These are phyloP conservation scores for Vandiemenella viatica DNA, from an alignment of 2,888 invertebrate genomes.

Conservation along the genomic window DNA sequence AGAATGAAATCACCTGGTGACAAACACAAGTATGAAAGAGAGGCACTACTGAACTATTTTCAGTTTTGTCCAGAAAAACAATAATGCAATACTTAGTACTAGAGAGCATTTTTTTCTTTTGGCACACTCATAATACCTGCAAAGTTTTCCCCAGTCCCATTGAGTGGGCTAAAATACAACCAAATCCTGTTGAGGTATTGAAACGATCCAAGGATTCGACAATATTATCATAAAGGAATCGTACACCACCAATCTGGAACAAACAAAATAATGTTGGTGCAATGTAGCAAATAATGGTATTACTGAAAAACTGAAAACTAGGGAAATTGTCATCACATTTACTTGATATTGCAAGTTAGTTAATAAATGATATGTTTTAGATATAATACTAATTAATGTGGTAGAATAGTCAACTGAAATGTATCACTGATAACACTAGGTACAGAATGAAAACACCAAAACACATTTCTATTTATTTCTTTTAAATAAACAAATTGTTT, in stretches of 20 bases:
- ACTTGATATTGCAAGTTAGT: too few species aligned
- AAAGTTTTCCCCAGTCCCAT: slow-evolving; percentile 99
- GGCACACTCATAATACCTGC: slow-evolving; percentile 33
- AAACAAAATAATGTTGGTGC: slow-evolving; percentile 8
- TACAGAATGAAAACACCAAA: too few species aligned
- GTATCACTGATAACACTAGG: too few species aligned
- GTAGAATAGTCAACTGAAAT: too few species aligned
- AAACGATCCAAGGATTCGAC: slow-evolving; percentile 85
- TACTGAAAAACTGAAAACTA: not conserved
- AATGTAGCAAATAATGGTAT: too few species aligned
- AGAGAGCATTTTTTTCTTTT: too few species aligned
- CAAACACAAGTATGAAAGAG: not conserved
- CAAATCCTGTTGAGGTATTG: slow-evolving; percentile 76
- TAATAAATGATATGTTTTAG: too few species aligned
- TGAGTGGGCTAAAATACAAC: slow-evolving; percentile 95
- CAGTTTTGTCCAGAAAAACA: not conserved
- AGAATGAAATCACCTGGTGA: slow-evolving; percentile 70
- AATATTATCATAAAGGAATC: slow-evolving; percentile 92
- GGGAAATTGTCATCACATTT: too few species aligned
- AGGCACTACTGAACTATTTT: not conserved
- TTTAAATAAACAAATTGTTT: too few species aligned
- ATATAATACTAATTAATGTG: too few species aligned
- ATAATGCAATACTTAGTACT: too few species aligned
- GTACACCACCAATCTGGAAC: slow-evolving; percentile 71
- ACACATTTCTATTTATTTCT: too few species aligned